These are phyloP conservation scores for Sebastes umbrosus DNA, from an alignment of 2,797 vertebrate species.

Conservation along the genomic window DNA sequence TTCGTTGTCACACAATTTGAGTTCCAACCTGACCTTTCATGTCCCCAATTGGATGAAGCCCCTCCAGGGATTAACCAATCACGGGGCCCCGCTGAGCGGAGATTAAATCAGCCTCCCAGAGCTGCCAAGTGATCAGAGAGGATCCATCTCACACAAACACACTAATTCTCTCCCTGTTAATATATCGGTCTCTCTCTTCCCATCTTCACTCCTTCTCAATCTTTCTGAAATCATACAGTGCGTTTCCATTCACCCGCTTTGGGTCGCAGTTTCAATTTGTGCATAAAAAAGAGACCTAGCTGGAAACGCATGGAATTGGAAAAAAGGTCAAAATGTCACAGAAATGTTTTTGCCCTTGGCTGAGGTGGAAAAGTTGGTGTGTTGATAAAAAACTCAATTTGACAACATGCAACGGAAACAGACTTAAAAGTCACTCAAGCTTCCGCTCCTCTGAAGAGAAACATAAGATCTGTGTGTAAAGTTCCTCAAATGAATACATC, in stretches of 20 bases:
- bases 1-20: constrained; percentile 50
- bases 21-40: constrained; percentile 53
- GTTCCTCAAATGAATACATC: no score
- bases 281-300: neutral
- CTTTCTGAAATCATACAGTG: neutral
- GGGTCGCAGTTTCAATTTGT: neutral
- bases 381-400: neutral
- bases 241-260: neutral
- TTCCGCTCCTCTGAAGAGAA: no score
- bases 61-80: constrained; percentile 63
- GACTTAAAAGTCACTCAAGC: neutral
- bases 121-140: constrained; percentile 41
- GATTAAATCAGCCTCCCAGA: constrained; percentile 50
- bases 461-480: no score
- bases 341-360: neutral
- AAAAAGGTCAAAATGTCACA: neutral
- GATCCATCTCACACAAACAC: constrained; percentile 13
- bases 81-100: constrained; percentile 7
- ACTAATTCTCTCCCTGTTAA: neutral
- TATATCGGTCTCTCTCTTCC: neutral
- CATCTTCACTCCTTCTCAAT: neutral
- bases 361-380: neutral
- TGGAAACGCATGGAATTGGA: neutral
- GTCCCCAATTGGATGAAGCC: constrained; percentile 41
- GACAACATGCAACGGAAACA: neutral